phyloP scores from a whole-genome alignment of 2,113 vertebrate species.

The Vicugna pacos region DNA sequence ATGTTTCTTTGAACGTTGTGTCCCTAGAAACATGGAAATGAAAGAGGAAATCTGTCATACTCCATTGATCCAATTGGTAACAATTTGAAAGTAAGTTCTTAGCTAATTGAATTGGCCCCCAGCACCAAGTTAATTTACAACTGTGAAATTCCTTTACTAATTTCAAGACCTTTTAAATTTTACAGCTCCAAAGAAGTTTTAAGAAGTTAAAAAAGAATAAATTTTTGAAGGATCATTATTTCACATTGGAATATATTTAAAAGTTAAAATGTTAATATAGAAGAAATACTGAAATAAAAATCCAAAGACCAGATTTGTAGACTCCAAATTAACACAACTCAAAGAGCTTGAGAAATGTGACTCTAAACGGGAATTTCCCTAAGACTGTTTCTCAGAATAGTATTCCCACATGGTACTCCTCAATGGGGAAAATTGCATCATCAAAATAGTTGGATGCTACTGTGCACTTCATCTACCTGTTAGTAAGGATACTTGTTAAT shows the following conservation, averaged over 20 bases:
- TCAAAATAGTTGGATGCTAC: not conserved
- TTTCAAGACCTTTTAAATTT: slow-evolving; percentile 48
- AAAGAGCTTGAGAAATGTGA: not conserved
- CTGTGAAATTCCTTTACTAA: slow-evolving; percentile 47
- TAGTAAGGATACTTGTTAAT: not conserved
- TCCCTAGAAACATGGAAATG: slow-evolving; percentile 61
- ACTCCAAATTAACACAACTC: not conserved
- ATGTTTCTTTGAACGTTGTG: slow-evolving; percentile 52
- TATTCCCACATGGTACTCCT: not conserved
- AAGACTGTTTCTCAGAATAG: not conserved
- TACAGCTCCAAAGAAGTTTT: not conserved
- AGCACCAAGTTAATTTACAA: slow-evolving; percentile 61
- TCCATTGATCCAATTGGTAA: slow-evolving; percentile 50
- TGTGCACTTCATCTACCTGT: not conserved
- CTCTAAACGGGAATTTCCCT: not conserved
- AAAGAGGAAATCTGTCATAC: slow-evolving; percentile 26
- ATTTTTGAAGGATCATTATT: not conserved
- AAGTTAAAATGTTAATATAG: slow-evolving; percentile 21
- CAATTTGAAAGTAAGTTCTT: slow-evolving; percentile 66
- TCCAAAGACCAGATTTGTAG: not conserved
- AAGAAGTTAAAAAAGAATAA: slow-evolving; percentile 17
- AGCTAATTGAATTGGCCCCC: slow-evolving; percentile 67
- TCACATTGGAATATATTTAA: not conserved
- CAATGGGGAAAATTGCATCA: not conserved
- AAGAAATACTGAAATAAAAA: slow-evolving; percentile 14